Percentiles rank a stretch among this genome's conserved stretches.
Evolutionary conservation across 2,797 vertebrate species (phyloP).

Genomic region (Xenops minutus): DNA sequence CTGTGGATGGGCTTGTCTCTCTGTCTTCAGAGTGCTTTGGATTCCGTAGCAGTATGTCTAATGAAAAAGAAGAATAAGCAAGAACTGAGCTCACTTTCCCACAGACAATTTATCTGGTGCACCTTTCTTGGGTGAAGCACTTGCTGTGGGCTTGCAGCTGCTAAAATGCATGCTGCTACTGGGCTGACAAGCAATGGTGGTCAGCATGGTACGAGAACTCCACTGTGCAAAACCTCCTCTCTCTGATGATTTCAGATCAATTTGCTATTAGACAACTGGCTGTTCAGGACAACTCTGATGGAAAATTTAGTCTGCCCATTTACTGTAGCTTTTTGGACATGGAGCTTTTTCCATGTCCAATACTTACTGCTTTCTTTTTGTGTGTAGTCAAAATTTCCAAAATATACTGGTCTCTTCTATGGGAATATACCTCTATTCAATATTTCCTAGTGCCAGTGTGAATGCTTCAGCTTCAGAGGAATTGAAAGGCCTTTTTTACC

Average conservation of each 20-base stretch:
- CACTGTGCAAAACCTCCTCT: neutral
- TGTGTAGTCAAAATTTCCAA: neutral
- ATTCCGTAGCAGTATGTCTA: neutral
- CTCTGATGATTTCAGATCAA: neutral
- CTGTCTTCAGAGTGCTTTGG: neutral
- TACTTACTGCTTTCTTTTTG: neutral
- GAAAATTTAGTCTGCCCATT: neutral
- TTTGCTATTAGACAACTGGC: neutral
- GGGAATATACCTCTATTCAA: neutral
- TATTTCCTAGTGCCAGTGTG: neutral
- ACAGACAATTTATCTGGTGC: neutral
- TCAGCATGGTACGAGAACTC: neutral
- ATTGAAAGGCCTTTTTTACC: neutral
- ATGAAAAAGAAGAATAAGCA: neutral
- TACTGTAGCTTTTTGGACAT: neutral
- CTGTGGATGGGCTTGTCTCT: neutral
- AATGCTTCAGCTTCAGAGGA: neutral
- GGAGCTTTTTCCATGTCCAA: neutral
- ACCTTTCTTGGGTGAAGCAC: neutral
- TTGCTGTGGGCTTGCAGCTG: neutral
- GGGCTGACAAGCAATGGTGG: neutral
- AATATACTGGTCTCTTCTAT: neutral
- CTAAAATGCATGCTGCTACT: neutral
- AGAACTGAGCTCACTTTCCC: neutral
- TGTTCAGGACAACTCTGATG: neutral